Evolutionary conservation across 2,113 vertebrate species (phyloP), one percentile per base, ranked within the genome.

Genomic region (Alexandromys fortis): DNA sequence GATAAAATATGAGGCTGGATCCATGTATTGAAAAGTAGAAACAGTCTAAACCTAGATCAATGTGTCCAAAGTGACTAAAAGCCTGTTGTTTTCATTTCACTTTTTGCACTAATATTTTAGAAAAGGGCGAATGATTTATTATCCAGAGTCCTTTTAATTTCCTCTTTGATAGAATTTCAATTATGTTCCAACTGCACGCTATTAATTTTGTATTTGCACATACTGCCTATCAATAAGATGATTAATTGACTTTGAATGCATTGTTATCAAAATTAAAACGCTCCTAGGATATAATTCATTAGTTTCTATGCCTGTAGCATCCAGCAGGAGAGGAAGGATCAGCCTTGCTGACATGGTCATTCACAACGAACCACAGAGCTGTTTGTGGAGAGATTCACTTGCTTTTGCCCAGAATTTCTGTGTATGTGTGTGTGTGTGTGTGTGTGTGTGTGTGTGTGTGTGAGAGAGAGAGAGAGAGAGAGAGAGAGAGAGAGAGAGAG

Each of bases 51-150:
- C 77, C 11, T 52, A 17, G 77, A 77, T 85, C 38, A 47, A 21
- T 35, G 13, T 26, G 5, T n/a, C 4, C 38, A 58, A 82, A 86
- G 33, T 73, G 24, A 89, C 5, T 33, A 9, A 65, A 61, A 92
- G 8, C 0, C 6, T 16, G 2, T 45, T 91, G 26, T 52, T 95
- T 24, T 38, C 86, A n/a, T 45, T 42, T 76, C 7, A 45, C 90
- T 85, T 68, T 55, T 72, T n/a, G n/a, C 72, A 22, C 83, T 89
- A 95, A 63, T 42, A 76, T 72, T 92, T 78, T 45, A 90, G 47
- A 88, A 22, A 72, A 75, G 6, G 78, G 33, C 26, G 85, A 17
- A 76, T 81, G 35, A 26, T 22, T 67, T 89, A n/a, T 30, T 89
- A 85, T 72, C 16, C 7, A 33, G 45, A 30, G 55, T 81, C 26